Percentiles rank a stretch among this genome's conserved stretches.
These are phyloP conservation scores for Microplitis deprimator DNA, from an alignment of 2,888 invertebrate species.

Conservation along the genomic window DNA sequence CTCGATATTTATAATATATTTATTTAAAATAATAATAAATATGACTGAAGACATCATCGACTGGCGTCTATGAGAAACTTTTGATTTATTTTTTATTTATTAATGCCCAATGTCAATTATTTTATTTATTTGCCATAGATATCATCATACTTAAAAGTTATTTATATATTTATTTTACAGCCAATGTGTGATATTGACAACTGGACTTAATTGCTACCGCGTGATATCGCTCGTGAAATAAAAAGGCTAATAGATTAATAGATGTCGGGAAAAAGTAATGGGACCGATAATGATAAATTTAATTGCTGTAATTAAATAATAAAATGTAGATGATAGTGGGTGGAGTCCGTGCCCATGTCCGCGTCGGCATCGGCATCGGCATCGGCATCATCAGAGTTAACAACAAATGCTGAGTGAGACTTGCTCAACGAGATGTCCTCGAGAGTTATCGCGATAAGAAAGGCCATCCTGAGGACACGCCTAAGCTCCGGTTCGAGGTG, in stretches of 20 bases:
- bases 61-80: background rate
- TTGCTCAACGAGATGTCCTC: slow-evolving; percentile 69
- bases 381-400: background rate
- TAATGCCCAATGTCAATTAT: background rate
- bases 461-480: slow-evolving; percentile 69
- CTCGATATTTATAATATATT: background rate
- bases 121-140: background rate
- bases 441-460: slow-evolving; percentile 68
- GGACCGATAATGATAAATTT: too few relatives aligned
- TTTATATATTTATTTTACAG: too few relatives aligned
- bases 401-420: slow-evolving; percentile 58
- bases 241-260: slow-evolving; percentile 56
- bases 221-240: background rate
- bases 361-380: background rate
- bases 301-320: background rate
- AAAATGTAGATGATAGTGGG: background rate
- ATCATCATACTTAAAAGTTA: too few relatives aligned
- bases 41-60: background rate
- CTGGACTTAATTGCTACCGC: too few relatives aligned
- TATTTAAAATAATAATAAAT: background rate
- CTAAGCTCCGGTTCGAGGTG: slow-evolving; percentile 56
- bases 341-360: background rate
- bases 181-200: too few relatives aligned
- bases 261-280: slow-evolving; percentile 66
- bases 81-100: background rate